Evolutionary conservation across 2,113 vertebrate genomes (phyloP).

Genomic region (Poeciliopsis prolifica): DNA sequence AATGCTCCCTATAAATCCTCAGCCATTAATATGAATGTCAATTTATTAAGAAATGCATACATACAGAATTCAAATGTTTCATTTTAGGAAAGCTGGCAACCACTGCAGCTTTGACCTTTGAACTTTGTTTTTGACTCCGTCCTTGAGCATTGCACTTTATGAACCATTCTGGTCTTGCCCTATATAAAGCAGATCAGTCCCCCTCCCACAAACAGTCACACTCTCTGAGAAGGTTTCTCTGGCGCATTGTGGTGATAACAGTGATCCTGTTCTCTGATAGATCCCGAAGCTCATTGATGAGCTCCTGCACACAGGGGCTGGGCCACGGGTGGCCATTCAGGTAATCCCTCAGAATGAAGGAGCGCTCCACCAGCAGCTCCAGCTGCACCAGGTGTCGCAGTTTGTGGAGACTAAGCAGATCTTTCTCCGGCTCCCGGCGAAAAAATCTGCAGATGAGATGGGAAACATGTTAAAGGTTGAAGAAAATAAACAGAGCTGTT

Average conservation of each 20-base stretch:
- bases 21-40: background rate
- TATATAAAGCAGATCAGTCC: slow-evolving; percentile 21
- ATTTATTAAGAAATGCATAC: background rate
- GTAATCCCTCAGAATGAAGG: slow-evolving; percentile 60
- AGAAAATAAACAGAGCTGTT: no score
- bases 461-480: background rate
- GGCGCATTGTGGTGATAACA: slow-evolving; percentile 57
- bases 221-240: slow-evolving; percentile 51
- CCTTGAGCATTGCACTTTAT: background rate
- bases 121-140: background rate
- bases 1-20: background rate
- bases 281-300: slow-evolving; percentile 55
- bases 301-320: slow-evolving; percentile 57
- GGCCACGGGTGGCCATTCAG: slow-evolving; percentile 67
- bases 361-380: slow-evolving; percentile 72
- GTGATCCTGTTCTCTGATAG: slow-evolving; percentile 60
- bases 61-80: background rate
- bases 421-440: slow-evolving; percentile 67
- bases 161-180: background rate
- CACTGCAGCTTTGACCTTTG: background rate
- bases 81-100: background rate
- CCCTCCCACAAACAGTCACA: slow-evolving; percentile 71
- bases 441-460: slow-evolving; percentile 50
- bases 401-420: slow-evolving; percentile 66
- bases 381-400: slow-evolving; percentile 61